phyloP scores from a whole-genome alignment of 2,113 vertebrate species.

The Arenaria interpres region DNA sequence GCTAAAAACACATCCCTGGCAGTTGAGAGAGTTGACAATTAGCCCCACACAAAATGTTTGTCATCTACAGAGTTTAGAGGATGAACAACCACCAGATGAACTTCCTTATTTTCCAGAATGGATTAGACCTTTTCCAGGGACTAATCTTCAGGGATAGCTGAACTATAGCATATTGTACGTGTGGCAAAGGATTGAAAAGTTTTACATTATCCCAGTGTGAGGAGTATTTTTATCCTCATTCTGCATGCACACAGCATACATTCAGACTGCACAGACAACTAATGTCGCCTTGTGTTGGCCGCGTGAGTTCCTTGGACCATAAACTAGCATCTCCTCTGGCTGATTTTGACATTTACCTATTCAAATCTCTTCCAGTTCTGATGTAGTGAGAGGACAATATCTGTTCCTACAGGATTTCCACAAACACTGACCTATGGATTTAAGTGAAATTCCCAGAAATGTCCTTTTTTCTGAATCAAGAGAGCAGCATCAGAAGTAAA shows the following conservation, averaged over 20 bases:
- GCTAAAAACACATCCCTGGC: not conserved
- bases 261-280: not conserved
- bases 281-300: not conserved
- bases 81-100: not conserved
- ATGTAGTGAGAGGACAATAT: not conserved
- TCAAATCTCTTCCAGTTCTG: not conserved
- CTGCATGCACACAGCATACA: not conserved
- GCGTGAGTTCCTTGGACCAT: not conserved
- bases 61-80: not conserved
- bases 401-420: not conserved
- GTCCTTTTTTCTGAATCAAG: not conserved
- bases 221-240: not conserved
- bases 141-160: not conserved
- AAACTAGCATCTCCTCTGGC: not conserved
- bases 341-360: not conserved
- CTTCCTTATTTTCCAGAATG: not conserved
- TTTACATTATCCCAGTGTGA: too few species aligned
- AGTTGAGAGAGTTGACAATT: not conserved
- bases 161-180: not conserved
- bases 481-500: not conserved
- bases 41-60: not conserved
- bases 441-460: not conserved
- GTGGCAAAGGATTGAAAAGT: fast-evolving
- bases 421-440: not conserved
- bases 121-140: not conserved